Evolutionary conservation across 2,888 invertebrate genomes (phyloP).

Genomic region (Dastarcus helophoroides): DNA sequence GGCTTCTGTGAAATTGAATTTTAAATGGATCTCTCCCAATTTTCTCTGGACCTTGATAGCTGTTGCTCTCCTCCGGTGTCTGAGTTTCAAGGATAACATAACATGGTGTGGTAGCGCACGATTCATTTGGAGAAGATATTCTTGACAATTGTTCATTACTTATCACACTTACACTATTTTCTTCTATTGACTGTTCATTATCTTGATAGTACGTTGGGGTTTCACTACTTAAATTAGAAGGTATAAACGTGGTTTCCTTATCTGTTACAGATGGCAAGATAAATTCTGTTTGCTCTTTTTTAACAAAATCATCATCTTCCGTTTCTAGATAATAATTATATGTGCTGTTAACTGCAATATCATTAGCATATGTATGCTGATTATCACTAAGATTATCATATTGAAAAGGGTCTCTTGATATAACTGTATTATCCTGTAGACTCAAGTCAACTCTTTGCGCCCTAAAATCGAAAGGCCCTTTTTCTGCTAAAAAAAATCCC

Average conservation of each 20-base stretch:
- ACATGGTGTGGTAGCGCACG: slow-evolving; percentile 2
- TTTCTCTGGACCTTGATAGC: slow-evolving; percentile 5
- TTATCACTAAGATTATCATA: slow-evolving; percentile 8
- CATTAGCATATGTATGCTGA: slow-evolving; percentile 9
- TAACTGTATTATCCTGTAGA: slow-evolving; percentile 7
- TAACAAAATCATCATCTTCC: slow-evolving; percentile 12
- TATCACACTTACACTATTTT: neutral
- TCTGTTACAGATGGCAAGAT: too few species aligned
- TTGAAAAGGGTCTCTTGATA: slow-evolving; percentile 7
- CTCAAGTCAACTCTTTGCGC: slow-evolving; percentile 4
- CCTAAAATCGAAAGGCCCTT: slow-evolving; percentile 18
- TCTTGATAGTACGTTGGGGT: slow-evolving; percentile 7
- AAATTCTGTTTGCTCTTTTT: too few species aligned
- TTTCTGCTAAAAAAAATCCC: slow-evolving; percentile 15
- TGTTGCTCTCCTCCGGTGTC: slow-evolving; percentile 17
- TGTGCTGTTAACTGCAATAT: slow-evolving; percentile 6
- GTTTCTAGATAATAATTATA: slow-evolving; percentile 10
- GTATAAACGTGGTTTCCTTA: slow-evolving; percentile 1
- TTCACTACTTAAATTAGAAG: neutral
- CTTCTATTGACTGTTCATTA: slow-evolving; percentile 3
- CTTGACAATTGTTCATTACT: slow-evolving; percentile 5
- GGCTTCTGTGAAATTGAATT: too few species aligned
- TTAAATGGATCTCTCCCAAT: neutral
- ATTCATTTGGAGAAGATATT: slow-evolving; percentile 7
- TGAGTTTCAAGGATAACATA: slow-evolving; percentile 1